Percentiles rank a stretch among this genome's conserved stretches.
phyloP scores from a whole-genome alignment of 2,888 invertebrate species.

The Vesta saturnalis region DNA sequence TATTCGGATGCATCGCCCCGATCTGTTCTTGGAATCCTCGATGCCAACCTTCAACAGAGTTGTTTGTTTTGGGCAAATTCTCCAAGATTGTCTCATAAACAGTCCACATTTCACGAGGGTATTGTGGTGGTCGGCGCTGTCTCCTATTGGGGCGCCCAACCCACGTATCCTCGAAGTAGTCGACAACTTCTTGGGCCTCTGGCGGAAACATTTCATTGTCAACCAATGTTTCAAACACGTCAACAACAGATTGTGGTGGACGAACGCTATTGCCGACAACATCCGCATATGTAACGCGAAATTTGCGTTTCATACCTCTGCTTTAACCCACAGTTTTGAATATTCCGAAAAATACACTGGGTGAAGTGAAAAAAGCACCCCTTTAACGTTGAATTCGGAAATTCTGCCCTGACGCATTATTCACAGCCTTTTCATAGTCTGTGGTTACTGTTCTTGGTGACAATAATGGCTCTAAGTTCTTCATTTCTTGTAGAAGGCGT shows the following conservation, averaged over 20 bases:
- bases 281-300: slow-evolving; percentile 3
- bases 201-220: too few relatives aligned
- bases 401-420: not conserved
- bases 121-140: not conserved
- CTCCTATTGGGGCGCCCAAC: not conserved
- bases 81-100: slow-evolving; percentile 1
- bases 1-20: not conserved
- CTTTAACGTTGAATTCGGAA: too few relatives aligned
- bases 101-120: not conserved
- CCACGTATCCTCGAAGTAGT: too few relatives aligned
- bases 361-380: too few relatives aligned
- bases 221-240: not conserved
- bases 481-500: not conserved
- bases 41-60: not conserved
- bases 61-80: slow-evolving; percentile 1
- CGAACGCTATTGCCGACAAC: not conserved
- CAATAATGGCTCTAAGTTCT: not conserved
- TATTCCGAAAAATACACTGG: not conserved
- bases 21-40: not conserved
- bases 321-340: slow-evolving; percentile 7
- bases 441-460: not conserved
- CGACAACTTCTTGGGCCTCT: too few relatives aligned
- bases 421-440: not conserved
- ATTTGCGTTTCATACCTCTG: not conserved
- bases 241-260: not conserved